Evolutionary conservation across 2,888 invertebrate genomes (phyloP).

Genomic region (Ceraclea dissimilis): DNA sequence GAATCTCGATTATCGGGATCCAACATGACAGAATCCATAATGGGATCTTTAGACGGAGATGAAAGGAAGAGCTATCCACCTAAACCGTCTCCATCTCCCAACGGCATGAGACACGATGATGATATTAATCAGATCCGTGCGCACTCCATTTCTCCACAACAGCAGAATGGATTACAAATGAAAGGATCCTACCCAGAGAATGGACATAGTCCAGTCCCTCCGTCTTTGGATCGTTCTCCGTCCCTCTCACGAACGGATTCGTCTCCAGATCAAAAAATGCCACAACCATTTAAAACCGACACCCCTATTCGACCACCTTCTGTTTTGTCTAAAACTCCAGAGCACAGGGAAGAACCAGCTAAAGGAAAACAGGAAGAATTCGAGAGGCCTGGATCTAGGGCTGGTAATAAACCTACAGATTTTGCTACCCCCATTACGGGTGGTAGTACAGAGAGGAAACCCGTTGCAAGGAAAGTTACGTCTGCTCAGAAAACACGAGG

Average conservation of each 20-base stretch:
- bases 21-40: slow-evolving; percentile 47
- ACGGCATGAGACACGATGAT: slow-evolving; percentile 38
- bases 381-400: slow-evolving; percentile 22
- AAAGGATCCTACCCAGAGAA: slow-evolving; percentile 21
- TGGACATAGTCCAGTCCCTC: slow-evolving; percentile 28
- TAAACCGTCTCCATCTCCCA: slow-evolving; percentile 28
- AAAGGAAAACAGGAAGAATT: background rate
- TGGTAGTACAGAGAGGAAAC: slow-evolving; percentile 17
- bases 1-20: slow-evolving; percentile 43
- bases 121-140: slow-evolving; percentile 33
- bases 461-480: slow-evolving; percentile 34
- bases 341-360: slow-evolving; percentile 6
- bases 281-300: slow-evolving; percentile 28
- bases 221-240: slow-evolving; percentile 42
- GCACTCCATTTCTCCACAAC: slow-evolving; percentile 13
- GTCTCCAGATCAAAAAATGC: slow-evolving; percentile 29
- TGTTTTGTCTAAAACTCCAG: slow-evolving; percentile 20
- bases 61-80: slow-evolving; percentile 25
- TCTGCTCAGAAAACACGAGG: slow-evolving; percentile 41
- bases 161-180: slow-evolving; percentile 17
- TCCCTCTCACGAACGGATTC: slow-evolving; percentile 46
- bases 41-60: slow-evolving; percentile 37
- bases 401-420: slow-evolving; percentile 39
- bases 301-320: slow-evolving; percentile 34
- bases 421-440: slow-evolving; percentile 35